Base-by-base conservation (phyloP, 1,140 invertebrate genomes). In the Hormaphis cornu region DNA sequence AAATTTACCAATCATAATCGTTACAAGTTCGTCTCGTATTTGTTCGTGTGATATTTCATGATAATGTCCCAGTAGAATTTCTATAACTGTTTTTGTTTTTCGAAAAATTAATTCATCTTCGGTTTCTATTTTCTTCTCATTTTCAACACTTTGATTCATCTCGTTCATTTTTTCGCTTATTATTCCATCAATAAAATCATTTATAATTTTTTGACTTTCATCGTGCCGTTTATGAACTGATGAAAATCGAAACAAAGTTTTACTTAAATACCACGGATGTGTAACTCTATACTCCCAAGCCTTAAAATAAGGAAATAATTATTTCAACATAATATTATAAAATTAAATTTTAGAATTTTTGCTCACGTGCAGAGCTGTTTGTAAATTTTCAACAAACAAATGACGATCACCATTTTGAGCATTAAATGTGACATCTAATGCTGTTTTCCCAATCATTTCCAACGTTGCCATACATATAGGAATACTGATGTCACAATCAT, bases 401-500 rank as follows among this genome's bases (percentile, higher is more conserved):
- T 48, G 30, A 3, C 14, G 5, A 4, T n/a, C 40, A 3, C 12
- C 18, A 3, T 33, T 50, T 20, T 66, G 61, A 22, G 61, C 59
- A 16, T 48, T 48, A n/a, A 66, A 50, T 22, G 24, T 66, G 20
- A 48, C 30, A 20, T 30, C 61, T 9, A 66, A 8, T 24, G 61
- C 26, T 20, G 61, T 50, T 66, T 20, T 46, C 4, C 61, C 61
- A n/a, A 66, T 48, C 40, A 66, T 66, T 24, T 66, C 61, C 61
- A 66, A 35, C 8, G 61, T 66, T 1, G 61, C 44, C 40, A 48
- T 50, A 66, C 28, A 22, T 9, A 66, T 8, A 20, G 44, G 24
- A 9, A 18, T 14, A 22, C 28, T 66, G 16, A 66, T 50, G 10
- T 66, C 26, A 16, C 44, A 66, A 5, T 48, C 42, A 22, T 66